Base-by-base conservation (phyloP, 1,140 invertebrate species). In the Eumaeus atala region DNA sequence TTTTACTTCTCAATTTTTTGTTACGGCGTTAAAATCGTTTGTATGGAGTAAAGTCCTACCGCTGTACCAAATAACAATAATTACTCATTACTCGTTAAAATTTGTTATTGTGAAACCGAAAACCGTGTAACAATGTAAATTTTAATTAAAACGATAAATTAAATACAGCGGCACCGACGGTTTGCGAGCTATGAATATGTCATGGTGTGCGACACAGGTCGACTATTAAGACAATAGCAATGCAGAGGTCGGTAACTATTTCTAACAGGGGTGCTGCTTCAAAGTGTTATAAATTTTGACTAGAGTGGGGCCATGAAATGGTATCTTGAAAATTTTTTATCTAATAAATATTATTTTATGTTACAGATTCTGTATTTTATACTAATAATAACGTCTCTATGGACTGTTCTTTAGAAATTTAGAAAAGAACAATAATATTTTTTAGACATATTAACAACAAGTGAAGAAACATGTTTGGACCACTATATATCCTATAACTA, bases 71-170 rank as follows among this genome's bases (percentile, higher is more conserved):
- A 28, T 28, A 14, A 16, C 16, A 44, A 44, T 44, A 44, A 44
- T 28, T 28, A 44, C 17, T 44, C 16, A 44, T 44, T 16, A 44
- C 16, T 36, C 48, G 10, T 35, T 50, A 34, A 33, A 58, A 68
- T 64, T 61, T 59, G 61, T 69, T 61, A 65, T 66, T 68, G 62
- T 62, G 54, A 69, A 70, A 70, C 70, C 70, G 59, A 72, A 70
- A 63, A 62, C 16, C 42, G 66, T 63, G 61, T 61, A 53, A 48
- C 58, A 54, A 59, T 62, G 61, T 61, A 68, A 64, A 64, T 74
- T 72, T 77, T 77, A 79, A 79, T 77, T 77, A 79, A 79, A 79
- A 75, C 76, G 69, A 79, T 79, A 79, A 79, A 79, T 79, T 77
- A 63, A 63, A 74, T 64, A 62, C 52, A 54, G 48, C 56, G 38